Conservation (phyloP, 2,113 vertebrate genomes). For the Hystrix brachyura region DNA sequence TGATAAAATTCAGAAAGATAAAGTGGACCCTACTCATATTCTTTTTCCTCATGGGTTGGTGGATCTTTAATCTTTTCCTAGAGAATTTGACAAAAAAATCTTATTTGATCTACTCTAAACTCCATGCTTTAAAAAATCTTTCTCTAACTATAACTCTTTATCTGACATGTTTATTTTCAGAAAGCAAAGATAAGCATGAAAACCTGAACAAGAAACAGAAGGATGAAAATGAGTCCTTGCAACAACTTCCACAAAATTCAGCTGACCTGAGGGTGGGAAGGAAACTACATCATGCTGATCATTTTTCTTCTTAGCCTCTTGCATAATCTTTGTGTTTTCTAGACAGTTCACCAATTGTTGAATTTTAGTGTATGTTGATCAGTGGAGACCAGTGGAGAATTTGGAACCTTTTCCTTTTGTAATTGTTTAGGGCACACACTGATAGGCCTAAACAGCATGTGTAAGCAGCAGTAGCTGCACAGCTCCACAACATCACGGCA, state of each 20-base stretch:
- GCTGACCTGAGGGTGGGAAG: slow-evolving; percentile 73
- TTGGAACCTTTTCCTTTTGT: slow-evolving; percentile 72
- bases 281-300: slow-evolving; percentile 73
- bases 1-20: neutral
- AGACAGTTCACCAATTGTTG: slow-evolving; percentile 76
- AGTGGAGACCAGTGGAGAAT: slow-evolving; percentile 41
- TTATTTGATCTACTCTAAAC: neutral
- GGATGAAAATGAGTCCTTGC: slow-evolving; percentile 51
- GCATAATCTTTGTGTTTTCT: slow-evolving; percentile 81
- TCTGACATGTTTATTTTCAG: slow-evolving; percentile 88
- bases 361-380: slow-evolving; percentile 76
- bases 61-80: slow-evolving; percentile 37
- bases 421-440: slow-evolving; percentile 77
- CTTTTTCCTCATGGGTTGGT: neutral
- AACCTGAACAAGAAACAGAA: slow-evolving; percentile 88
- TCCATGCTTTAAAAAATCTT: neutral
- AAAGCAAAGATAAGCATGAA: slow-evolving; percentile 99
- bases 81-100: slow-evolving; percentile 3
- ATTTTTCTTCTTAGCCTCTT: slow-evolving; percentile 83
- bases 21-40: neutral
- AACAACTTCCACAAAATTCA: slow-evolving; percentile 76
- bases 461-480: slow-evolving; percentile 69
- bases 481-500: slow-evolving; percentile 71
- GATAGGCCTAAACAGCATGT: slow-evolving; percentile 80
- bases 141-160: slow-evolving; percentile 11